Conservation (phyloP, 2,113 vertebrate species). For the Urocynchramus pylzowi region DNA sequence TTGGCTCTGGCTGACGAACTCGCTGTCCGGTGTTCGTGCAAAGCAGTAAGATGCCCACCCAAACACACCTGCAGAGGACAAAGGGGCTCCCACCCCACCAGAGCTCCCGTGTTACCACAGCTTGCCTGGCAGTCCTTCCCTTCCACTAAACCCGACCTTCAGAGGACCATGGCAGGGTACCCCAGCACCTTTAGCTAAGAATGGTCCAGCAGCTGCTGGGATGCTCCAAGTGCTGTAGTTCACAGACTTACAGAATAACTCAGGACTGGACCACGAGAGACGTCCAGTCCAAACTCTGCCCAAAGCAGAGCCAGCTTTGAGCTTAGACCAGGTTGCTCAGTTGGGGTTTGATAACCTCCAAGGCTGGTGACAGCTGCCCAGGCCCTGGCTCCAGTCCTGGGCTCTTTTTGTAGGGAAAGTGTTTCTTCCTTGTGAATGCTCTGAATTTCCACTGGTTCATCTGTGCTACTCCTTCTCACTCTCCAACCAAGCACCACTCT, state of each 20-base stretch:
- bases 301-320: neutral
- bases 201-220: neutral
- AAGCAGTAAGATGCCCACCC: accelerated
- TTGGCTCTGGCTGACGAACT: neutral
- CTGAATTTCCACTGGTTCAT: neutral
- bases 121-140: neutral
- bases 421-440: neutral
- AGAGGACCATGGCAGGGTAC: accelerated
- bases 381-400: accelerated
- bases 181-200: neutral
- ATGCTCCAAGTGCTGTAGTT: neutral
- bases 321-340: neutral
- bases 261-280: neutral
- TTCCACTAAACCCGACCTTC: neutral
- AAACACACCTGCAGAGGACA: neutral
- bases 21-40: accelerated
- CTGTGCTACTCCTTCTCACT: neutral
- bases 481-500: neutral
- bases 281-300: neutral
- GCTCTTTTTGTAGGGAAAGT: neutral
- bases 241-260: neutral
- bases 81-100: neutral
- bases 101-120: neutral
- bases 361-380: neutral
- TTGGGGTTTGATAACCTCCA: no score